A percentile compares a stretch with the other conserved stretches of the same genome.
Evolutionary conservation across 2,113 vertebrate species (phyloP).

Genomic region (Dicentrarchus labrax): DNA sequence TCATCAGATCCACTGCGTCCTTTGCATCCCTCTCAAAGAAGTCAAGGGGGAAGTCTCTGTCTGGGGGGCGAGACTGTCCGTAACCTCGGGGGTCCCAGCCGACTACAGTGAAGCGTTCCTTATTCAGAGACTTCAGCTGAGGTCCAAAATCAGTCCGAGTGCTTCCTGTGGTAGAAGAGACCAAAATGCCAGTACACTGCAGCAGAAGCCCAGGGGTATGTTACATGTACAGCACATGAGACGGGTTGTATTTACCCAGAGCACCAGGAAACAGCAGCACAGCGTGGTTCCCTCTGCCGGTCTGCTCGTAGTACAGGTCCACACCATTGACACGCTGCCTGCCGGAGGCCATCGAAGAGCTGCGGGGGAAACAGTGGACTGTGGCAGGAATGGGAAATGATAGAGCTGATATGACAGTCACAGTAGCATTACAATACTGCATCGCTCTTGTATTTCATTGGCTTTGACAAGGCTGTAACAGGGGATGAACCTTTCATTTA

Average conservation of each 20-base stretch:
- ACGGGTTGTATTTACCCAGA: constrained; percentile 84
- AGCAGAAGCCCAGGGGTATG: not conserved
- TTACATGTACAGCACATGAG: not conserved
- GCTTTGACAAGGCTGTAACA: too few species aligned
- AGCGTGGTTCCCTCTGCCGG: constrained; percentile 87
- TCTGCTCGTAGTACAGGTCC: constrained; percentile 88
- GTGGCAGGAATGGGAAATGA: not conserved
- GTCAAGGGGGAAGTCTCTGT: constrained; percentile 90
- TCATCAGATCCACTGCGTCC: constrained; percentile 93
- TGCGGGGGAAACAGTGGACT: constrained; percentile 67
- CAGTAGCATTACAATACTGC: not conserved
- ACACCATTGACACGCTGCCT: constrained; percentile 89
- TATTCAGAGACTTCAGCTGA: constrained; percentile 89
- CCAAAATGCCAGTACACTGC: not conserved
- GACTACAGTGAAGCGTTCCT: constrained; percentile 88
- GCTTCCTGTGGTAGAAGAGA: constrained; percentile 81
- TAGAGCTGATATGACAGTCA: not conserved
- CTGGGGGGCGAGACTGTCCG: constrained; percentile 90
- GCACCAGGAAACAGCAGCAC: constrained; percentile 92
- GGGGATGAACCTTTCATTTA: too few species aligned
- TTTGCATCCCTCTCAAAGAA: constrained; percentile 94
- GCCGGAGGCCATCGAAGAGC: constrained; percentile 83
- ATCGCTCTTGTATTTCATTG: not conserved
- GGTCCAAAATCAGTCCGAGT: constrained; percentile 91
- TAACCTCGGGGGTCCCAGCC: constrained; percentile 94